phyloP scores from a whole-genome alignment of 2,888 invertebrate species.

The Euplexia lucipara region DNA sequence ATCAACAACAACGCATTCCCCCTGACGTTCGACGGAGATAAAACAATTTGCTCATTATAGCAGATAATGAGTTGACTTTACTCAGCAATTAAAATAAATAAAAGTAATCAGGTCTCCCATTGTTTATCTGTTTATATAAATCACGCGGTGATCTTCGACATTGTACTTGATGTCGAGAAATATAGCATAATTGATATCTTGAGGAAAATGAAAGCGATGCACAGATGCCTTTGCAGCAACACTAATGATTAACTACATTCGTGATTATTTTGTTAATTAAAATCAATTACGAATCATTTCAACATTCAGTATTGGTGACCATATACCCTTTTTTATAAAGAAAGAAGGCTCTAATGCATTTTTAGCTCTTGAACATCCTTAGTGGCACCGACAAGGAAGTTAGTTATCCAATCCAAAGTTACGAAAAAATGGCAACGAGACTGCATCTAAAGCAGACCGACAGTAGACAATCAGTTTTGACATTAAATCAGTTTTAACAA shows the following conservation, averaged over 20 bases:
- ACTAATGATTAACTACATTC: conserved; percentile 37
- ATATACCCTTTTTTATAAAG: conserved; percentile 9
- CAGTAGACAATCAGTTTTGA: conserved; percentile 3
- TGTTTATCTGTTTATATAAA: conserved; percentile 52
- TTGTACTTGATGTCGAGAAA: conserved; percentile 38
- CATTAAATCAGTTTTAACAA: conserved; percentile 12
- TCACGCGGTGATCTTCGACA: conserved; percentile 50
- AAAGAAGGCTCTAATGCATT: conserved; percentile 9
- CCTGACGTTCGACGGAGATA: conserved; percentile 38
- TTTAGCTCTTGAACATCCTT: conserved; percentile 7
- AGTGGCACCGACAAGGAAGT: conserved; percentile 27
- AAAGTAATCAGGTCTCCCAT: conserved; percentile 45
- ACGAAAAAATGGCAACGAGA: conserved; percentile 12
- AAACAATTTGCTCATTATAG: conserved; percentile 35
- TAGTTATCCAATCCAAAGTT: conserved; percentile 9
- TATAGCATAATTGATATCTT: conserved; percentile 45
- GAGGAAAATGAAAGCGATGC: conserved; percentile 45
- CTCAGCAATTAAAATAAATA: conserved; percentile 38
- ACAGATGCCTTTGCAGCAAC: conserved; percentile 6
- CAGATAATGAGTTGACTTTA: conserved; percentile 44
- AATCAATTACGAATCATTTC: conserved; percentile 12
- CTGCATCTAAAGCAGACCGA: conserved; percentile 17
- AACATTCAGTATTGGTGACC: conserved; percentile 12
- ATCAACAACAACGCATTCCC: conserved; percentile 30
- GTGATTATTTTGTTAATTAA: conserved; percentile 39